Conservation (phyloP, 2,888 invertebrate genomes). For the Melipona bicolor region DNA sequence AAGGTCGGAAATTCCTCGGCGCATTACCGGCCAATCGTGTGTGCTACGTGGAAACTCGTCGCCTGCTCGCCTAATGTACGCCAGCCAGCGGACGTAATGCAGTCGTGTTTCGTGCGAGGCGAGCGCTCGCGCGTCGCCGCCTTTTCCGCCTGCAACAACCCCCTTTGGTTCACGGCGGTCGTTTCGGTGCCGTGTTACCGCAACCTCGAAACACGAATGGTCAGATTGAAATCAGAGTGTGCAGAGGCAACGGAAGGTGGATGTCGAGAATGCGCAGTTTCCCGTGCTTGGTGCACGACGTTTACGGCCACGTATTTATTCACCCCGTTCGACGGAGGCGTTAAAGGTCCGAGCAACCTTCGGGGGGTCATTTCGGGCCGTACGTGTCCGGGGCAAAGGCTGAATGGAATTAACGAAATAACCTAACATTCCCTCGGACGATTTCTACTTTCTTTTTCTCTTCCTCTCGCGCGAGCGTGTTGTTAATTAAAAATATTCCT, state of each 20-base stretch:
- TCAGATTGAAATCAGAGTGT: conserved; percentile 72
- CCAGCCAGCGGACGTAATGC: conserved; percentile 63
- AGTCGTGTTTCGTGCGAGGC: conserved; percentile 71
- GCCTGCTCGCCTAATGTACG: conserved; percentile 66
- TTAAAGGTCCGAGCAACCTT: not conserved
- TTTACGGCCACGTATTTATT: conserved; percentile 23
- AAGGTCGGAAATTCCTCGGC: conserved; percentile 71
- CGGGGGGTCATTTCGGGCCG: not conserved
- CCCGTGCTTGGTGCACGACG: conserved; percentile 1
- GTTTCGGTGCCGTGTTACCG: conserved; percentile 59
- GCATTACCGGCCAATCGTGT: conserved; percentile 74
- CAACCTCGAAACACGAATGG: conserved; percentile 73
- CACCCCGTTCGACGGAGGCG: not conserved
- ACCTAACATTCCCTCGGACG: not conserved
- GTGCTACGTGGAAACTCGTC: conserved; percentile 62
- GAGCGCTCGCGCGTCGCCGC: conserved; percentile 52
- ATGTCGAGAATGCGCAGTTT: conserved; percentile 30
- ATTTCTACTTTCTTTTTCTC: not conserved
- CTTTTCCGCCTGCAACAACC: conserved; percentile 53
- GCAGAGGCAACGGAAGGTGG: conserved; percentile 28
- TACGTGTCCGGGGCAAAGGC: not conserved
- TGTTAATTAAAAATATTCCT: not conserved
- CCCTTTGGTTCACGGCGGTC: conserved; percentile 7
- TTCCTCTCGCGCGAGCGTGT: not conserved
- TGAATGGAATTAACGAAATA: not conserved